Evolutionary conservation across 2,797 vertebrate genomes (phyloP).

Genomic region (Sus cebifrons): DNA sequence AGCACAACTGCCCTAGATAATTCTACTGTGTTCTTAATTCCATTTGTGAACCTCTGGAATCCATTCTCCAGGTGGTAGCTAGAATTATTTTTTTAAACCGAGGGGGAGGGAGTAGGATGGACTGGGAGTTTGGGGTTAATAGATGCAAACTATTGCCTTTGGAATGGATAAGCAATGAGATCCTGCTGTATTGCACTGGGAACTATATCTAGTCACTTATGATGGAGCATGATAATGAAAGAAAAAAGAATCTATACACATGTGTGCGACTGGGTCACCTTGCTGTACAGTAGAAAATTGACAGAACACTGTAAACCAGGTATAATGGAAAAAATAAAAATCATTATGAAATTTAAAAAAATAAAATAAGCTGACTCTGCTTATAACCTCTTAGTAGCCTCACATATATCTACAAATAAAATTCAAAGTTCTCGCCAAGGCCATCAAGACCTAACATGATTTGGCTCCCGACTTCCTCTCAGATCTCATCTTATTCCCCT

Average conservation of each 20-base stretch:
- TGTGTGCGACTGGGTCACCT: too few species aligned
- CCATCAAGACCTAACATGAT: neutral
- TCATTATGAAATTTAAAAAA: neutral
- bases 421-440: neutral
- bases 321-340: too few species aligned
- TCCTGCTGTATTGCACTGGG: too few species aligned
- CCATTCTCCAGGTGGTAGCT: neutral
- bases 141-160: too few species aligned
- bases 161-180: too few species aligned
- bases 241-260: too few species aligned
- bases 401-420: neutral
- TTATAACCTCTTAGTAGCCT: neutral
- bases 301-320: too few species aligned
- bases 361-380: neutral
- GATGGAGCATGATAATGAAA: too few species aligned
- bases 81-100: neutral
- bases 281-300: too few species aligned
- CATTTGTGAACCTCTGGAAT: neutral
- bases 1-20: neutral
- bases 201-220: too few species aligned
- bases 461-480: neutral
- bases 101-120: too few species aligned
- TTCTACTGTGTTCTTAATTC: neutral
- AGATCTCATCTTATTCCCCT: neutral
- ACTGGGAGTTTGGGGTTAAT: too few species aligned